Base-by-base conservation (phyloP, 2,888 invertebrate genomes). In the Dynastes hyllus region DNA sequence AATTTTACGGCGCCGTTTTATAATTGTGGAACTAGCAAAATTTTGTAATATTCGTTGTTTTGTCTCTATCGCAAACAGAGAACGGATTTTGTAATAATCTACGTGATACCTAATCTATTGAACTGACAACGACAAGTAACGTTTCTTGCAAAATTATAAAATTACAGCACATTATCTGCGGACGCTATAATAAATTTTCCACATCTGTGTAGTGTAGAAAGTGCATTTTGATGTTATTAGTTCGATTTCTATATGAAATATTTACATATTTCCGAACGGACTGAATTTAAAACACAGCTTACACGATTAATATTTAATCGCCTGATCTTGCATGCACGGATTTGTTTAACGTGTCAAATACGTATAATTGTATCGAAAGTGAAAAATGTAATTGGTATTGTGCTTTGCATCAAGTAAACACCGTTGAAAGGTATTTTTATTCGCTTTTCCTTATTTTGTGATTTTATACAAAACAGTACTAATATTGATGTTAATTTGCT, bases 121-220 rank as follows among this genome's bases (percentile, higher is more conserved):
- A n/a, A 8, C 8, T 55, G 22, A 55, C 22, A 66, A 22, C 22
- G 4, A 6, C 40, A 37, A 45, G 32, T 40, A 11, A 29, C 27
- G 29, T 51, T 51, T 29, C 69, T 69, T 69, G 69, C 69, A 69
- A 50, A 69, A 69, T 50, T 51, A 63, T 63, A 63, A 40, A 66
- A 45, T 66, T 66, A 22, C 45, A 22, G 8, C 40, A 2, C 66
- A 67, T 67, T 67, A 45, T 45, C 66, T 67, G 22, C 40, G 13
- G 50, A 69, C 69, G 27, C 11, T 69, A 51, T 51, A 69, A 51
- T 69, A 69, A 69, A 69, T 69, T 51, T 27, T 69, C 69, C 8
- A 51, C 69, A 69, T 69, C 69, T 51, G 69, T 9, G 29, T 27
- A 69, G 22, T 63, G 51, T 69, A 69, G 69, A 69, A 69, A 69